Conservation (phyloP, 2,888 invertebrate species). For the Drosophila heteroneura region DNA sequence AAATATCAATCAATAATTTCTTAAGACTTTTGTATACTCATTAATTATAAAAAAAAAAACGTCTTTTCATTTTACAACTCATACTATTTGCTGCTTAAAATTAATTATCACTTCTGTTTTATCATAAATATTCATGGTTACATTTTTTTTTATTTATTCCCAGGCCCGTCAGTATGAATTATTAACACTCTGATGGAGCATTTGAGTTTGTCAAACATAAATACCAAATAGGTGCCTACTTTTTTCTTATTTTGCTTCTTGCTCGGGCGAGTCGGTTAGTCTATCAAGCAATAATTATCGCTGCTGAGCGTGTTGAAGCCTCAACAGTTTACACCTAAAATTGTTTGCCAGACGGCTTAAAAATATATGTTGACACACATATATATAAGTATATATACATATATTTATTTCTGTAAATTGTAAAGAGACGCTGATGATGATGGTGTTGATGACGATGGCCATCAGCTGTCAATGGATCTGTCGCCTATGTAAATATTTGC, state of each 20-base stretch:
- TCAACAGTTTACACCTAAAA: conserved; percentile 65
- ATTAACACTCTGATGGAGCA: conserved; percentile 51
- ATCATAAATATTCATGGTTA: conserved; percentile 34
- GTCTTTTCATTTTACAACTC: background rate
- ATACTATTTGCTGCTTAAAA: conserved; percentile 17
- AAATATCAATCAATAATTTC: background rate
- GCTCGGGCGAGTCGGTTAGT: conserved; percentile 30
- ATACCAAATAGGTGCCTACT: conserved; percentile 34
- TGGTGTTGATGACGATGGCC: conserved; percentile 54
- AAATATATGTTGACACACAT: conserved; percentile 17
- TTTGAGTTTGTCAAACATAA: conserved; percentile 61
- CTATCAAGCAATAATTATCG: conserved; percentile 68
- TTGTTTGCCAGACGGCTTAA: conserved; percentile 59
- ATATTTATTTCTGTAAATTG: conserved; percentile 12
- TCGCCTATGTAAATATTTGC: conserved; percentile 67
- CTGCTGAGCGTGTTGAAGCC: conserved; percentile 43
- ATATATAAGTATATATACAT: conserved; percentile 8
- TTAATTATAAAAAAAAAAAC: conserved; percentile 2
- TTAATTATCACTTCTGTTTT: conserved; percentile 46
- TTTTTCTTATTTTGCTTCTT: conserved; percentile 37
- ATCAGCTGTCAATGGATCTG: conserved; percentile 71
- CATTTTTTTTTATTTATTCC: conserved; percentile 15
- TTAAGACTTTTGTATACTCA: background rate
- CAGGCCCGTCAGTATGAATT: conserved; percentile 45
- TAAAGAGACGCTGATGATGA: conserved; percentile 45